Percentiles rank a stretch among this genome's conserved stretches.
Conservation (phyloP, 2,888 invertebrate species). For the Tetranychus truncatus region DNA sequence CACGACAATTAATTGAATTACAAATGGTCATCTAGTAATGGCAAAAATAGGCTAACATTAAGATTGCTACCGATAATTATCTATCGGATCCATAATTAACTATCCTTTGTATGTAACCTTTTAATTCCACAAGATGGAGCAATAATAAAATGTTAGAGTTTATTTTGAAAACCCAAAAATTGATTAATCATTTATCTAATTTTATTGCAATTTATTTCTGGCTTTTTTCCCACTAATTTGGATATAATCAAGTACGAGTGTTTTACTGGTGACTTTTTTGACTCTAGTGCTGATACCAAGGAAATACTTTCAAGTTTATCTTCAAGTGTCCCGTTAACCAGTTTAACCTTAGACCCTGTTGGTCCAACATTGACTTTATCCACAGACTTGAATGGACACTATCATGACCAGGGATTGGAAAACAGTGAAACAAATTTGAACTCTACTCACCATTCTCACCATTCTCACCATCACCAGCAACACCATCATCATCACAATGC, state of each 20-base stretch:
- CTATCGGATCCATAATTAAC: too few relatives aligned
- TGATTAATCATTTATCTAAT: slow-evolving; percentile 1
- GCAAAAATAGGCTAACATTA: too few relatives aligned
- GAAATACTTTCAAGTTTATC: not conserved
- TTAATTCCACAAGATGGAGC: too few relatives aligned
- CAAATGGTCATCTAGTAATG: too few relatives aligned
- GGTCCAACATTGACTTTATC: not conserved
- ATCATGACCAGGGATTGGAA: not conserved
- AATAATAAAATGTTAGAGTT: not conserved
- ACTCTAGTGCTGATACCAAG: not conserved
- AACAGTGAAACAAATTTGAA: not conserved
- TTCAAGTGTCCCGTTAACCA: not conserved
- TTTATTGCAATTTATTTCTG: not conserved
- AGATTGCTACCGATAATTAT: too few relatives aligned
- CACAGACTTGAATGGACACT: not conserved
- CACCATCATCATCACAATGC: not conserved
- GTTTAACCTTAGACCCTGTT: not conserved
- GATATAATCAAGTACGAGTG: not conserved
- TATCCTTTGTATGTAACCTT: too few relatives aligned
- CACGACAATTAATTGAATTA: too few relatives aligned
- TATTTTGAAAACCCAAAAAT: not conserved
- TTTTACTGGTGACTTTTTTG: slow-evolving; percentile 10
- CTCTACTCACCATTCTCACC: not conserved
- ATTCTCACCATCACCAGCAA: not conserved
- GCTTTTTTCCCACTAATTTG: not conserved